A percentile compares a stretch with the other conserved stretches of the same genome.
Conservation (phyloP, 2,797 vertebrate species). For the Enteromius afrohamiltoni region DNA sequence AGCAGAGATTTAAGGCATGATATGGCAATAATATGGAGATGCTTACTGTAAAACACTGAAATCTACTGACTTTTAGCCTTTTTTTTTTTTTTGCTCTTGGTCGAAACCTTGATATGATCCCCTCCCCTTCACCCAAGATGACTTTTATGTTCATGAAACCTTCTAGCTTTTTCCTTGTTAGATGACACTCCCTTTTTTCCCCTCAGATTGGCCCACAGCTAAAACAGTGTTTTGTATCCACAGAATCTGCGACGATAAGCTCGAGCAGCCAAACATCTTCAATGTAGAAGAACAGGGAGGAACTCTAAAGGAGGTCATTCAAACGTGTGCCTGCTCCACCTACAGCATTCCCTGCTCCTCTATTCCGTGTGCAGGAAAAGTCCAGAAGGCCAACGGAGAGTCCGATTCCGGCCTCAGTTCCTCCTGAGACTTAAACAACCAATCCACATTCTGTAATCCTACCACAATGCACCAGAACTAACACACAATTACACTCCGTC, state of each 20-base stretch:
- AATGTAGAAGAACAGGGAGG: conserved; percentile 86
- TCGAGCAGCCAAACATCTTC: conserved; percentile 91
- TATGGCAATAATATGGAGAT: neutral
- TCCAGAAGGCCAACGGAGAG: conserved; percentile 62
- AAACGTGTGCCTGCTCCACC: conserved; percentile 83
- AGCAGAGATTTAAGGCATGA: conserved; percentile 7
- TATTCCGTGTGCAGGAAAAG: conserved; percentile 70
- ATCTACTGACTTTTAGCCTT: neutral
- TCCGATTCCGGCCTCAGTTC: conserved; percentile 79
- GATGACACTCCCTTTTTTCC: neutral
- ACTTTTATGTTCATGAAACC: neutral
- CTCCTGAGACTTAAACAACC: conserved; percentile 62
- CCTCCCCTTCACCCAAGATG: neutral
- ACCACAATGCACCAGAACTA: conserved; percentile 16
- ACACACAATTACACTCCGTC: conserved; percentile 9
- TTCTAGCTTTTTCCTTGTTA: neutral
- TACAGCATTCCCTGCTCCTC: conserved; percentile 81
- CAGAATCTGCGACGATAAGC: conserved; percentile 91
- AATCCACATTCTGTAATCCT: neutral
- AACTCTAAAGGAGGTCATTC: conserved; percentile 86
- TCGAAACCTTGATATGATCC: conserved; percentile 8
- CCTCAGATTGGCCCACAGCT: neutral
- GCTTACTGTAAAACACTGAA: neutral
- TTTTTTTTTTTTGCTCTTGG: neutral
- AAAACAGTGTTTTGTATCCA: neutral